Evolutionary conservation across 1,140 invertebrate species (phyloP), one percentile per base, ranked within the genome.

Genomic region (Rhopalosiphum padi): DNA sequence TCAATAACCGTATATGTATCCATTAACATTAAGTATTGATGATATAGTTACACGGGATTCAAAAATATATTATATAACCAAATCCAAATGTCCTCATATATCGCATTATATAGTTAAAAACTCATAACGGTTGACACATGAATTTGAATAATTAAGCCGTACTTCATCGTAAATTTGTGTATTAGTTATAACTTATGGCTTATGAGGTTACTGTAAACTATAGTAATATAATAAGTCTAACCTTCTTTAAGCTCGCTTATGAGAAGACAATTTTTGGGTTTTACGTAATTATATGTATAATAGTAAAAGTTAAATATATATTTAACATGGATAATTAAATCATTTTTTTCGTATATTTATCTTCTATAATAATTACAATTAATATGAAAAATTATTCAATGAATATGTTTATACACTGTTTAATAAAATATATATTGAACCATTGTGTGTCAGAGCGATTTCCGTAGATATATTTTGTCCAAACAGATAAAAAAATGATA

Each of bases 241-340:
- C 21, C 43, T 48, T 7, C 30, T 87, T 83, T 25, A 83, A 51
- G 15, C 60, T 68, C 60, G 18, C 3, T 30, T 22, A 30, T 22
- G n/a, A 89, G n/a, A 89, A 53, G 22, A 89, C 37, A n/a, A 37
- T n/a, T 89, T 51, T 53, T 89, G 87, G 53, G 48, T 89, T 89
- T 89, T 23, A 48, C n/a, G 87, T 37, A 53, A 89, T 89, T 89
- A 53, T 89, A 43, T 46, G 51, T 88, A n/a, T 43, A 30, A 30
- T 25, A 23, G 37, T 85, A 85, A 25, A 85, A 43, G 2, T 85
- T 41, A 30, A 30, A 89, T 35, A 51, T 23, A 37, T 89, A 53
- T 89, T 89, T 51, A n/a, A 53, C 22, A 53, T 23, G 8, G 22
- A 53, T 1, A 46, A 37, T 53, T 25, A 53, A 2, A 37, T 41